Conservation (phyloP, 2,888 invertebrate species). For the Aelia acuminata region DNA sequence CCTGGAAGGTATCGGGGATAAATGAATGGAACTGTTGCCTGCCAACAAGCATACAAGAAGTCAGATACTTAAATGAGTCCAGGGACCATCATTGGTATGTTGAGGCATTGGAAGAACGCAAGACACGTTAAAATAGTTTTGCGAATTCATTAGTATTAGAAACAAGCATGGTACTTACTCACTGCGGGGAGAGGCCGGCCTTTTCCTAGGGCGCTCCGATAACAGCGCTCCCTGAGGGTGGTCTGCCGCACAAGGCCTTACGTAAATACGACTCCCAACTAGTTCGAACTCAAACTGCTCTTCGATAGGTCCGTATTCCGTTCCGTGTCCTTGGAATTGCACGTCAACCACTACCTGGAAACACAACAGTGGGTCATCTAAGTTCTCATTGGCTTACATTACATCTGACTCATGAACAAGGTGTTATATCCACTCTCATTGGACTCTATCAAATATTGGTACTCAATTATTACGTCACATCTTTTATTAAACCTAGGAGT, state of each 20-base stretch:
- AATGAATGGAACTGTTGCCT: too few species aligned
- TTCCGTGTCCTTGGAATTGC: slow-evolving; percentile 34
- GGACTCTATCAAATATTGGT: too few species aligned
- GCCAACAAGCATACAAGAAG: too few species aligned
- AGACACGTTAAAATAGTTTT: background rate
- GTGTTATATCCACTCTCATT: too few species aligned
- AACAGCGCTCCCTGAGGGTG: background rate
- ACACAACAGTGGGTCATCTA: background rate
- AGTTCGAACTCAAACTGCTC: slow-evolving; percentile 56
- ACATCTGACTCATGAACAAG: too few species aligned
- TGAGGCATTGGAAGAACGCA: too few species aligned
- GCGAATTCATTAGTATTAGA: background rate
- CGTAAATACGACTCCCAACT: slow-evolving; percentile 37
- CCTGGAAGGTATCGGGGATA: too few species aligned
- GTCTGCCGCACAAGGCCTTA: background rate
- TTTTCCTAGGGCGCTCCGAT: background rate
- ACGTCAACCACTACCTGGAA: slow-evolving; percentile 52
- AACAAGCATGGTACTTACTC: background rate
- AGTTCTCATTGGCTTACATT: too few species aligned
- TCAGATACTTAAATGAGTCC: too few species aligned
- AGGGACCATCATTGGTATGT: too few species aligned
- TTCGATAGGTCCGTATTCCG: background rate
- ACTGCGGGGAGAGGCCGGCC: slow-evolving; percentile 30
- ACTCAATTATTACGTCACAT: too few species aligned
- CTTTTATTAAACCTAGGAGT: too few species aligned